These are phyloP conservation scores for Poeciliopsis retropinna DNA, from an alignment of 2,113 vertebrate genomes.

Conservation along the genomic window DNA sequence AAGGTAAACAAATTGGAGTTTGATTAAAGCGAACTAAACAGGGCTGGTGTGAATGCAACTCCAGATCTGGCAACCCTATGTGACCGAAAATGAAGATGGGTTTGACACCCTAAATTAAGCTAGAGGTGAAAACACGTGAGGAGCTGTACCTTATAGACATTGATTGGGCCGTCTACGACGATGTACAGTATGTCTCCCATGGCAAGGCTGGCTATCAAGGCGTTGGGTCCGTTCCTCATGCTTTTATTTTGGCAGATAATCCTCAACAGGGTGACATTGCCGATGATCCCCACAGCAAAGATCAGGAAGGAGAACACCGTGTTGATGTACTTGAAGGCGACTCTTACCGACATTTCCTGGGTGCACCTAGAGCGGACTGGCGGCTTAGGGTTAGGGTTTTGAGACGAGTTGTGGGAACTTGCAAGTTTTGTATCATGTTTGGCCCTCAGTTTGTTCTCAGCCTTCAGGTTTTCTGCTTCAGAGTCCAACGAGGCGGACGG, in stretches of 20 bases:
- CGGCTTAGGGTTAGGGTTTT: rapidly evolving
- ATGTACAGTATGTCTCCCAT: conserved; percentile 94
- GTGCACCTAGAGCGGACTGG: conserved; percentile 64
- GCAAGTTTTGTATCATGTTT: conserved; percentile 3
- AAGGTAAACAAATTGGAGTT: too few relatives aligned
- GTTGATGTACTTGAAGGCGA: conserved; percentile 90
- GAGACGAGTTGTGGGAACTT: conserved; percentile 23
- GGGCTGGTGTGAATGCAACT: too few relatives aligned
- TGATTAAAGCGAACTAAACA: too few relatives aligned
- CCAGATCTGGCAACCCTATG: too few relatives aligned
- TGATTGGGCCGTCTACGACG: conserved; percentile 89
- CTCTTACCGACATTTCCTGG: conserved; percentile 78
- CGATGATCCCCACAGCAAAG: conserved; percentile 90
- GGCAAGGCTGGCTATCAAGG: conserved; percentile 91
- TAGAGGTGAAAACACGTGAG: not conserved
- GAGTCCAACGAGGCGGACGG: not conserved
- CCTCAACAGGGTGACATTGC: conserved; percentile 90
- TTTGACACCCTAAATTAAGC: not conserved
- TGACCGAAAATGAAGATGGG: too few relatives aligned
- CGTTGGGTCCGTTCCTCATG: conserved; percentile 95
- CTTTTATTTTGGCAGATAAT: conserved; percentile 95
- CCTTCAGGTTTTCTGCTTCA: not conserved
- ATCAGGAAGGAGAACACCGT: conserved; percentile 87
- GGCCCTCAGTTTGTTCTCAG: not conserved
- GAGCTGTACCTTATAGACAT: conserved; percentile 86